Conservation (phyloP, 1,140 invertebrate species). For the Atta colombica region DNA sequence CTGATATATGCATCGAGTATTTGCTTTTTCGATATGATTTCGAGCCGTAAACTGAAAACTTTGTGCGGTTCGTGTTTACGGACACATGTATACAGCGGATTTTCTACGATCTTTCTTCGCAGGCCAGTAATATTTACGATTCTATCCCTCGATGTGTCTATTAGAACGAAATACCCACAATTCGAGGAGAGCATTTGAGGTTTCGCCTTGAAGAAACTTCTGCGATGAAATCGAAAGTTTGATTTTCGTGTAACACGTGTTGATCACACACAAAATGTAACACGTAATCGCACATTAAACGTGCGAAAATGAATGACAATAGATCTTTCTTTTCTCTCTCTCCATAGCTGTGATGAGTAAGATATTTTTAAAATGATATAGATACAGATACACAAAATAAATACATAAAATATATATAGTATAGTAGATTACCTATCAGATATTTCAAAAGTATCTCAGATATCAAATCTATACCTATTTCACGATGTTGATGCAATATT, state of each 20-base stretch:
- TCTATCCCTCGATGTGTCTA: neutral
- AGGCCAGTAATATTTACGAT: neutral
- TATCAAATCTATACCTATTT: too few relatives aligned
- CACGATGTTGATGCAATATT: too few relatives aligned
- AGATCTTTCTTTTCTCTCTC: neutral
- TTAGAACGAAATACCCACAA: neutral
- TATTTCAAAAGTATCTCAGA: too few relatives aligned
- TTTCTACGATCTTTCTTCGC: neutral
- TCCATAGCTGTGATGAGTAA: neutral
- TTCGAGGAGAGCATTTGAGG: neutral
- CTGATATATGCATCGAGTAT: neutral
- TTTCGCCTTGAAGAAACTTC: neutral
- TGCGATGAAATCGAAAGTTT: constrained; percentile 7
- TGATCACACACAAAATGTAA: neutral
- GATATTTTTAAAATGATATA: too few relatives aligned
- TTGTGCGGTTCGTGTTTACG: neutral
- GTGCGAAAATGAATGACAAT: neutral
- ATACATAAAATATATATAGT: too few relatives aligned
- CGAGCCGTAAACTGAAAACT: neutral
- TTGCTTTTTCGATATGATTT: neutral
- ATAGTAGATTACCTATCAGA: too few relatives aligned
- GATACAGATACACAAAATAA: too few relatives aligned
- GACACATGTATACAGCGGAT: neutral
- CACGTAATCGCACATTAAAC: neutral
- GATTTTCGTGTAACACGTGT: constrained; percentile 8